Evolutionary conservation across 2,113 vertebrate species (phyloP), one percentile per base, ranked within the genome.

Genomic region (Butastur rufipennis): DNA sequence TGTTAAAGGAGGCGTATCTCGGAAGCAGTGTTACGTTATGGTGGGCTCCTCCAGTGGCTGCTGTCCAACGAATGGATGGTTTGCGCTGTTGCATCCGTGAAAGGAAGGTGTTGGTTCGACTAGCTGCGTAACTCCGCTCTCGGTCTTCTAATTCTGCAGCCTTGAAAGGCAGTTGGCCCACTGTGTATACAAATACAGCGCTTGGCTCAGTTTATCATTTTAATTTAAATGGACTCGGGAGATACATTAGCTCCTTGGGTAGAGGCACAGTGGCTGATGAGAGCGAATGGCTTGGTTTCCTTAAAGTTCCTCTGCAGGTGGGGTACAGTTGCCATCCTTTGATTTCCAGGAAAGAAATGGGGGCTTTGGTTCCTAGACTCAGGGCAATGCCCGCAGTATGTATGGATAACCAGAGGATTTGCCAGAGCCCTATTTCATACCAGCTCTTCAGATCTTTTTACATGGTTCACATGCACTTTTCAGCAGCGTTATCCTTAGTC

Each of bases 391-490:
- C 79, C 10, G 1, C 25, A 32, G 20, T 23, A 11, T 29, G 11
- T 47, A 17, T 17, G 32, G 32, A 13, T 66, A 81, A 62, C 1
- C 2, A 36, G 29, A 81, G 40, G 56, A 71, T 75, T 86, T 91
- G 56, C 56, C 10, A 4, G 36, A 52, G 40, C 23, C 18, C 48
- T 79, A 3, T 72, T 91, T 87, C 62, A 21, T 84, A 93, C n/a
- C 34, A 81, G 4, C 31, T 68, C 56, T 59, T 90, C 47, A 65
- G 70, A 84, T 68, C 40, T 34, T 79, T 83, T 71, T 32, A 23
- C 27, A 63, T 36, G 10, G 14, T 92, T 95, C 56, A 82, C 45
- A n/a, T 72, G 72, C 40, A n/a, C 77, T 94, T 97, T 92, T 95
- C 93, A 94, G 65, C 91, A 85, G 68, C 1, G 2, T 53, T 81